These are phyloP conservation scores for Carposina sasakii DNA, from an alignment of 1,140 invertebrate genomes.

Conservation along the genomic window DNA sequence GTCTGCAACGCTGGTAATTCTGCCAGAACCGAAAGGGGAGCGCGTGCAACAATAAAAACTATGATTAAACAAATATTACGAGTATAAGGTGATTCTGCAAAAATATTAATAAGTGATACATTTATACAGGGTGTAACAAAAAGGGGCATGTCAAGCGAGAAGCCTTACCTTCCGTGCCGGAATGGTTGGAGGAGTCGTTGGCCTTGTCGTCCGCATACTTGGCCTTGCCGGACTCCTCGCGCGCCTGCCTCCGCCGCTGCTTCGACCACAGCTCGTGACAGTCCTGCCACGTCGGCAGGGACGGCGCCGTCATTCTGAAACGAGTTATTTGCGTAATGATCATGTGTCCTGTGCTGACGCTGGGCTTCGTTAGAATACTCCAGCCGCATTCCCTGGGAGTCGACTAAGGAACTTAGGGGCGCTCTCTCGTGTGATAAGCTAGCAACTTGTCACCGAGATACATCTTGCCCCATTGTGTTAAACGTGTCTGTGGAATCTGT, in stretches of 20 bases:
- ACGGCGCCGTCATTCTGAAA: conserved; percentile 84
- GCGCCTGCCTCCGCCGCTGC: conserved; percentile 85
- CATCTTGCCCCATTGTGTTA: not conserved
- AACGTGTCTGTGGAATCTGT: no score
- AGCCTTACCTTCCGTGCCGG: no score
- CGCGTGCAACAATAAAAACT: no score
- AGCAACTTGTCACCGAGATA: not conserved
- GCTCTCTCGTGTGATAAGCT: not conserved
- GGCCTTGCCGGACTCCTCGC: conserved; percentile 80
- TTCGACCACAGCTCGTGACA: conserved; percentile 99
- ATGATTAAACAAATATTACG: no score
- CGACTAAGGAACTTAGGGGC: not conserved
- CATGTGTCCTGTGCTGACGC: not conserved
- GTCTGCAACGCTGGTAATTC: no score
- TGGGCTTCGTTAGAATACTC: no score
- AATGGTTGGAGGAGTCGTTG: conserved; percentile 20
- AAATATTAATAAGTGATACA: no score
- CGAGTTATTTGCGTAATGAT: not conserved
- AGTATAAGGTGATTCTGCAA: no score
- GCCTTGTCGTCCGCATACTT: conserved; percentile 45
- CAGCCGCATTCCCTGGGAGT: not conserved
- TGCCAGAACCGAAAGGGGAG: no score
- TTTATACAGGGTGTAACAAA: no score
- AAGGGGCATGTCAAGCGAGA: no score
- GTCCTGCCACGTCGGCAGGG: conserved; percentile 96